Evolutionary conservation across 1,140 invertebrate genomes (phyloP).

Genomic region (Platorchestia sp.): DNA sequence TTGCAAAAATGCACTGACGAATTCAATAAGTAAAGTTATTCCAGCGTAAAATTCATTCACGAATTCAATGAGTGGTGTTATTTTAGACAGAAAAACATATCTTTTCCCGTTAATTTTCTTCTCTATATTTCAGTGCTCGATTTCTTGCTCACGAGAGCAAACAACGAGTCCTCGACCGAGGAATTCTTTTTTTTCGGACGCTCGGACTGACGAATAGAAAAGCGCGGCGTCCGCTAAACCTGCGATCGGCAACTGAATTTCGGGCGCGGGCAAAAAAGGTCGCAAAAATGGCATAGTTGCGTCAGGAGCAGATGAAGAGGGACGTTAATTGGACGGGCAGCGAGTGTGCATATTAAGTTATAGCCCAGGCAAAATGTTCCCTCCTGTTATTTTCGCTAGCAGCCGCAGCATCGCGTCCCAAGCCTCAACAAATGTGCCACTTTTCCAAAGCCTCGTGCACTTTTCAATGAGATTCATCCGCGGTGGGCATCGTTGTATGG

Average conservation of each 20-base stretch:
- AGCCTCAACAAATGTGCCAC: neutral
- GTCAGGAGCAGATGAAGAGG: slow-evolving; percentile 53
- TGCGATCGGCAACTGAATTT: slow-evolving; percentile 12
- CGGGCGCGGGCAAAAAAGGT: neutral
- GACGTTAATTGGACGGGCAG: slow-evolving; percentile 9
- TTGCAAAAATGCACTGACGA: no score
- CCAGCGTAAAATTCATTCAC: no score
- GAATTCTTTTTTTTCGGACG: neutral
- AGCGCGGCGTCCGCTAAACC: neutral
- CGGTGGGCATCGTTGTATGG: neutral
- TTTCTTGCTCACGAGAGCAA: neutral
- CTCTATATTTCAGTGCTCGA: neutral
- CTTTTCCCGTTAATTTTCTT: neutral
- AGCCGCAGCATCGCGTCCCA: neutral
- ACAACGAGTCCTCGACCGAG: neutral
- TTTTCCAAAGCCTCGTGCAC: neutral
- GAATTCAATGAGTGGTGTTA: neutral
- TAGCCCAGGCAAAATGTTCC: neutral
- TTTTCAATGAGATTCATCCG: neutral
- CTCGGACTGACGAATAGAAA: slow-evolving; percentile 6
- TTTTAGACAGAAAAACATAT: neutral
- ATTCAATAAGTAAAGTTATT: no score
- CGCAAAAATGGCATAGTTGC: slow-evolving; percentile 13
- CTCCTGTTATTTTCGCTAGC: slow-evolving; percentile 20
- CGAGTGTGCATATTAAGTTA: slow-evolving; percentile 45